phyloP scores from a whole-genome alignment of 2,113 vertebrate genomes.

The Pagrus major region DNA sequence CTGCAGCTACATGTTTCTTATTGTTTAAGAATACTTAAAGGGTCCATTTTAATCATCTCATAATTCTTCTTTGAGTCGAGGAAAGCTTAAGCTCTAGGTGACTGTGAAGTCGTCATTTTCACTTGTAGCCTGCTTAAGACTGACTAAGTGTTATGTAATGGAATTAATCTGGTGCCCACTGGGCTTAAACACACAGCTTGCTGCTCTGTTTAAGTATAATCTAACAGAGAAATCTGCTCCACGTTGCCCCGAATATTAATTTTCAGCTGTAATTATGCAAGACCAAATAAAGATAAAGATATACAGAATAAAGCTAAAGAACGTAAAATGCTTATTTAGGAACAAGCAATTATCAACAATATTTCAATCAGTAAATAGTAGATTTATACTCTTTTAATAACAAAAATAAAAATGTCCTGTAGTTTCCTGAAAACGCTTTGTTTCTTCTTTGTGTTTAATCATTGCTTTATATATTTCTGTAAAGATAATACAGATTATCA shows the following conservation, averaged over 20 bases:
- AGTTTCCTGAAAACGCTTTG: too few species aligned
- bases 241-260: background rate
- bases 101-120: constrained; percentile 41
- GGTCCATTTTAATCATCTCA: constrained; percentile 36
- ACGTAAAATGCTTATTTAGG: too few species aligned
- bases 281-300: background rate
- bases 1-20: constrained; percentile 11
- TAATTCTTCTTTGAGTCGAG: constrained; percentile 12
- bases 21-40: constrained; percentile 37
- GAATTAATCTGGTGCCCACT: constrained; percentile 47
- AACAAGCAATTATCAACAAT: background rate
- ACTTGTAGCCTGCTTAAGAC: constrained; percentile 39
- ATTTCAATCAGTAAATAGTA: too few species aligned
- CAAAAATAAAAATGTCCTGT: too few species aligned
- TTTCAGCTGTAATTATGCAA: constrained; percentile 4
- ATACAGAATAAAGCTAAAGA: background rate
- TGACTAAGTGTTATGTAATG: constrained; percentile 63
- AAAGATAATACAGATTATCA: too few species aligned
- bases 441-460: too few species aligned
- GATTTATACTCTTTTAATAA: too few species aligned
- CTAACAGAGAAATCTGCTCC: background rate
- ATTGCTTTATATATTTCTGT: too few species aligned
- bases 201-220: constrained; percentile 17
- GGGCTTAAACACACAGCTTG: background rate
- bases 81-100: constrained; percentile 38